Conservation (phyloP, 2,888 invertebrate species). For the Xanthia icteritia region DNA sequence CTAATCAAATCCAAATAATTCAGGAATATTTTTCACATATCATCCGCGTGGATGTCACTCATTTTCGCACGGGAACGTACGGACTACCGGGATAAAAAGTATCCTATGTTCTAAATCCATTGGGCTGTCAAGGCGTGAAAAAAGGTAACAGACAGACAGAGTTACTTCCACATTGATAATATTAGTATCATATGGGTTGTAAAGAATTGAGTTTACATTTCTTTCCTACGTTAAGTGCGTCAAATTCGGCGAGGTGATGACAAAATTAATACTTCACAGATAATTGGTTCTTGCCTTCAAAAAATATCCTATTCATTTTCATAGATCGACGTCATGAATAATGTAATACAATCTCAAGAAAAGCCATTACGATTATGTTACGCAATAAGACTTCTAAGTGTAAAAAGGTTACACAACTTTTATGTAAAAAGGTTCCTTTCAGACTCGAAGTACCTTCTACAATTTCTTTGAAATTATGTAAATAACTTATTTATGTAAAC, state of each 20-base stretch:
- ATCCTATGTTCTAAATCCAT: too few species aligned
- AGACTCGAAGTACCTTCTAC: slow-evolving; percentile 33
- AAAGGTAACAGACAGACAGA: too few species aligned
- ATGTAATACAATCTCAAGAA: slow-evolving; percentile 1
- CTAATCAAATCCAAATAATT: neutral
- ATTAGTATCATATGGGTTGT: too few species aligned
- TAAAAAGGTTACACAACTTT: slow-evolving; percentile 43
- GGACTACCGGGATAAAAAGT: neutral
- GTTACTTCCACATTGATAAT: too few species aligned
- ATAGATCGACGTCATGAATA: slow-evolving; percentile 24
- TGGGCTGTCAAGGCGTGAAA: too few species aligned
- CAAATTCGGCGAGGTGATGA: neutral
- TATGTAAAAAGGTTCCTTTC: slow-evolving; percentile 32
- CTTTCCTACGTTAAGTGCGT: neutral
- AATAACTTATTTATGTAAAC: slow-evolving; percentile 57
- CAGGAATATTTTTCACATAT: neutral
- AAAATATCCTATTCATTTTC: neutral
- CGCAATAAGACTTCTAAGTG: slow-evolving; percentile 26
- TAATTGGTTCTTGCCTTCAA: neutral
- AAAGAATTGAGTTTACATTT: neutral
- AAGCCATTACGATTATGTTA: slow-evolving; percentile 30
- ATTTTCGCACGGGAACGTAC: too few species aligned
- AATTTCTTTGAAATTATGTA: slow-evolving; percentile 43
- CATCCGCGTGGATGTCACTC: too few species aligned
- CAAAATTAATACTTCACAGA: neutral